phyloP scores from a whole-genome alignment of 2,113 vertebrate species.

The Procavia capensis region DNA sequence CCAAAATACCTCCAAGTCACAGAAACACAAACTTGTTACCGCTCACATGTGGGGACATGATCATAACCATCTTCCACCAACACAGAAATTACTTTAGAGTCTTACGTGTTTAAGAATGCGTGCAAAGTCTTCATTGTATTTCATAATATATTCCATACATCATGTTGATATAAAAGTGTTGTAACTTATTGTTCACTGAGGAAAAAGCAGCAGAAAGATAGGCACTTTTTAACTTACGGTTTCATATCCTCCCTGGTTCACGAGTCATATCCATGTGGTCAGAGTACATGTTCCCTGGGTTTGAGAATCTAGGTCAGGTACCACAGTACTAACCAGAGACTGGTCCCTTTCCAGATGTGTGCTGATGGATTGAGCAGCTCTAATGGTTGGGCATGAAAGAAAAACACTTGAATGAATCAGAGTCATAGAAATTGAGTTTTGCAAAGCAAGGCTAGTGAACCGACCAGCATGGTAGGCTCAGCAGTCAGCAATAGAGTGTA shows the following conservation, averaged over 20 bases:
- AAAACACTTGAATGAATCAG: neutral
- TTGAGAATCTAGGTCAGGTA: neutral
- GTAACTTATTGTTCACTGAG: neutral
- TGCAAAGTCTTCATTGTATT: neutral
- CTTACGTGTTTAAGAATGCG: neutral
- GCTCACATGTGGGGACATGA: neutral
- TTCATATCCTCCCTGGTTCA: neutral
- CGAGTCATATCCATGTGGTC: neutral
- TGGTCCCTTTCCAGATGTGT: neutral
- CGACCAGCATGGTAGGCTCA: neutral
- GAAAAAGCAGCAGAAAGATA: neutral
- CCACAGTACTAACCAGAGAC: neutral
- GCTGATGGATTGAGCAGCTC: neutral
- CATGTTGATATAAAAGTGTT: constrained; percentile 7
- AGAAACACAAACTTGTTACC: neutral
- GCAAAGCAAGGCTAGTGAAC: neutral
- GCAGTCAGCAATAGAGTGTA: neutral
- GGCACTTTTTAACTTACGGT: neutral
- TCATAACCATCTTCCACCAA: neutral
- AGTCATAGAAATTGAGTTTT: neutral
- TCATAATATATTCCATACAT: neutral
- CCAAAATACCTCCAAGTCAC: neutral
- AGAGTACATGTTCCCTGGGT: neutral
- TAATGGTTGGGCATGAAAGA: neutral
- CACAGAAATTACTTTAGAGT: neutral